These are phyloP conservation scores for Myodes glareolus DNA, from an alignment of 2,113 vertebrate genomes.

Conservation along the genomic window DNA sequence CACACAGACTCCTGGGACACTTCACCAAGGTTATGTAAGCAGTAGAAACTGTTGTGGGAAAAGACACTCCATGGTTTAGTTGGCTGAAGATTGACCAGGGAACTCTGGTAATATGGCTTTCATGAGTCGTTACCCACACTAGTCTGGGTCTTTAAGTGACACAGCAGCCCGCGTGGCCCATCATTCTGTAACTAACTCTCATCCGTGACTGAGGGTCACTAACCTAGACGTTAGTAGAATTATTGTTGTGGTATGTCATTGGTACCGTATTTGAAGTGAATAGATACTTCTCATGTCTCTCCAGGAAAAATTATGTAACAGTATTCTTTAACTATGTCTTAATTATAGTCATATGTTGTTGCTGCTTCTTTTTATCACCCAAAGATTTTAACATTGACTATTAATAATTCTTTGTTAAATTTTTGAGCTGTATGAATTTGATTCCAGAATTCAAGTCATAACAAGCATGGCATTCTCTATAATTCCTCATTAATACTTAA, in stretches of 20 bases:
- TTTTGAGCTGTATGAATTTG: not conserved
- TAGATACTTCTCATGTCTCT: not conserved
- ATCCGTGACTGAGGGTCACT: not conserved
- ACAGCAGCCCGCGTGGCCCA: not conserved
- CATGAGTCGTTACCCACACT: not conserved
- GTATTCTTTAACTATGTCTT: not conserved
- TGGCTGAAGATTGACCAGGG: not conserved
- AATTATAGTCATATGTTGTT: not conserved
- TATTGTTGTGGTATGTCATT: not conserved
- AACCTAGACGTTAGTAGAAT: not conserved
- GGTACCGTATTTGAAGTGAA: not conserved
- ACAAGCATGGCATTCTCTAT: not conserved
- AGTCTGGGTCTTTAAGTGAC: not conserved
- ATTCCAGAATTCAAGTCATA: not conserved
- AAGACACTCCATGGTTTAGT: not conserved
- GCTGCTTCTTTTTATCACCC: not conserved
- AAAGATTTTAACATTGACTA: not conserved
- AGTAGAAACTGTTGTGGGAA: not conserved
- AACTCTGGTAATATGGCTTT: not conserved
- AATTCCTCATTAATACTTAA: not conserved
- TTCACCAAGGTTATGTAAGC: not conserved
- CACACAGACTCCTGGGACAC: not conserved
- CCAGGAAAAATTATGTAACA: not conserved
- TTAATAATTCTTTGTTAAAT: not conserved
- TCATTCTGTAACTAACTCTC: not conserved